A percentile compares a stretch with the other conserved stretches of the same genome.
Evolutionary conservation across 2,113 vertebrate genomes (phyloP).

Genomic region (Amphilophus citrinellus): DNA sequence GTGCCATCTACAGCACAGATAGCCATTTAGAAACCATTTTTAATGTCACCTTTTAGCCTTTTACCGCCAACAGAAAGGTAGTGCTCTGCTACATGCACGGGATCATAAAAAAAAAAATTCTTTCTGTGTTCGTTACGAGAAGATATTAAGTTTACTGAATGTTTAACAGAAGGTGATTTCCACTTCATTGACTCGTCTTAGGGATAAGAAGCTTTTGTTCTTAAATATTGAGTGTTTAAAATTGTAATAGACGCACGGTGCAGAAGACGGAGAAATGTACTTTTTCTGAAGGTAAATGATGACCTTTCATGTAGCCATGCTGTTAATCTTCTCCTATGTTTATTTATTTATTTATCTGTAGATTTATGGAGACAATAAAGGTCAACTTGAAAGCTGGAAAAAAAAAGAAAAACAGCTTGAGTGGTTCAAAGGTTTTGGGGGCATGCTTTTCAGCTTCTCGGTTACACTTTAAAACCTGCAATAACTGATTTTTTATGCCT

Average conservation of each 20-base stretch:
- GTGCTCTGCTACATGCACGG: background rate
- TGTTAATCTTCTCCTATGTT: background rate
- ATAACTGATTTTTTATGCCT: conserved; percentile 2
- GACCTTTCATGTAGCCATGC: background rate
- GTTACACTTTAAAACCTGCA: conserved; percentile 6
- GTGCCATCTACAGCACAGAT: background rate
- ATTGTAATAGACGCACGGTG: background rate
- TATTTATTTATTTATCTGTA: background rate
- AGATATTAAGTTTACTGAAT: background rate
- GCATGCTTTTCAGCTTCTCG: background rate
- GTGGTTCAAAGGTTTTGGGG: background rate
- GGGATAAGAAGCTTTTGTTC: background rate
- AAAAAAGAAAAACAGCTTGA: background rate
- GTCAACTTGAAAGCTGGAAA: background rate
- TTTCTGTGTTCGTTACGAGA: background rate
- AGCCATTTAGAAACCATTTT: conserved; percentile 9
- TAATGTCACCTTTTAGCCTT: background rate
- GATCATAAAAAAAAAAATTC: background rate
- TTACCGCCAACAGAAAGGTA: background rate
- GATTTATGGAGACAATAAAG: conserved; percentile 21
- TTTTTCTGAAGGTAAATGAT: conserved; percentile 1
- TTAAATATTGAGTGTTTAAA: background rate
- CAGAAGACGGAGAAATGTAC: background rate
- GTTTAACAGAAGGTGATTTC: background rate
- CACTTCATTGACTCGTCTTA: background rate